Percentiles rank a stretch among this genome's conserved stretches.
Evolutionary conservation across 1,140 invertebrate genomes (phyloP).

Genomic region (Druon quercuslanigerum): DNA sequence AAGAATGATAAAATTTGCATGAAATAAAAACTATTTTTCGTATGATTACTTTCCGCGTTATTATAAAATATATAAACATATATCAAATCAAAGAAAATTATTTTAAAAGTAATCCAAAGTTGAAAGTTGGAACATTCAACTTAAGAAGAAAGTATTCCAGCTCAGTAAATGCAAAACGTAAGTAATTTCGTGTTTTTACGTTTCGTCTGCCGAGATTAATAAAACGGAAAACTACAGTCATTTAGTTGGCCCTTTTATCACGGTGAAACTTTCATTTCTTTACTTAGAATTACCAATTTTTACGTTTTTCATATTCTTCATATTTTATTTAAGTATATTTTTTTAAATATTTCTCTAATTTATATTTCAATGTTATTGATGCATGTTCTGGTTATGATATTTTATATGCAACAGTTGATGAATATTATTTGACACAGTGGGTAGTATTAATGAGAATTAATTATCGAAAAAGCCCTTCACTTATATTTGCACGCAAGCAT

Average conservation of each 20-base stretch:
- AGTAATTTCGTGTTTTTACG: slow-evolving; percentile 48
- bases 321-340: neutral
- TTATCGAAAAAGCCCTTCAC: neutral
- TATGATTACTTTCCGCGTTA: too few species aligned
- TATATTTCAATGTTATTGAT: too few species aligned
- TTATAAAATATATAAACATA: too few species aligned
- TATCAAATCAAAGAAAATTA: neutral
- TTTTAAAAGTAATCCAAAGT: neutral
- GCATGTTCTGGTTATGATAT: too few species aligned
- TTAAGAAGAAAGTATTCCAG: neutral
- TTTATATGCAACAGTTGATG: neutral
- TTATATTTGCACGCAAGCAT: slow-evolving; percentile 2
- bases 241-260: slow-evolving; percentile 54
- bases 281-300: neutral
- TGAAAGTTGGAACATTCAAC: neutral
- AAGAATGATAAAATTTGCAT: too few species aligned
- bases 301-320: neutral
- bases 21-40: too few species aligned
- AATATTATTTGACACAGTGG: neutral
- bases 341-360: neutral
- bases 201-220: slow-evolving; percentile 65
- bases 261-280: slow-evolving; percentile 48
- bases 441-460: neutral
- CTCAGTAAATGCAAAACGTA: neutral
- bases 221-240: slow-evolving; percentile 69